phyloP scores from a whole-genome alignment of 1,140 invertebrate species.

The Panagrolaimus sp. region DNA sequence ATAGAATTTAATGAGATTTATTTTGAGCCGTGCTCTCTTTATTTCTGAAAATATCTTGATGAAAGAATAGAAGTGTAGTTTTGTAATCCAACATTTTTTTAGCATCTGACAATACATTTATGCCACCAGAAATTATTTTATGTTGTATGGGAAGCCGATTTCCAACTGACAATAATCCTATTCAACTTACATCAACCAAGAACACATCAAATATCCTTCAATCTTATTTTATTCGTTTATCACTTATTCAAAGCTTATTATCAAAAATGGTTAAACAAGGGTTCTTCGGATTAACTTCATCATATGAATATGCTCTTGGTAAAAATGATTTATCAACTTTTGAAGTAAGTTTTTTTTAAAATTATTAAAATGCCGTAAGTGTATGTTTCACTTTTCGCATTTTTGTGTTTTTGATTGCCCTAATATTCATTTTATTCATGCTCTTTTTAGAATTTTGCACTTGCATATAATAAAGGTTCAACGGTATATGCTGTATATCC shows the following conservation, averaged over 20 bases:
- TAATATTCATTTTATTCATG: too few species aligned
- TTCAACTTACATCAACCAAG: not conserved
- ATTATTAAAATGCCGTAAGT: too few species aligned
- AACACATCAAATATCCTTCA: not conserved
- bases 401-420: too few species aligned
- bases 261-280: not conserved
- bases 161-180: not conserved
- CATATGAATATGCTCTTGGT: not conserved
- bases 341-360: not conserved
- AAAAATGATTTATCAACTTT: conserved; percentile 12
- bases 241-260: not conserved
- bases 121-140: not conserved
- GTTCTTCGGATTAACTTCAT: not conserved
- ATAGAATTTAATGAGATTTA: too few species aligned
- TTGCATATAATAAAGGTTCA: not conserved
- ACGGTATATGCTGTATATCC: conserved; percentile 2
- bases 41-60: too few species aligned
- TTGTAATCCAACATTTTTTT: not conserved
- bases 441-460: not conserved
- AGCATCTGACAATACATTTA: too few species aligned
- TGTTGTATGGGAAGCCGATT: not conserved
- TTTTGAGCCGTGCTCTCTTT: too few species aligned
- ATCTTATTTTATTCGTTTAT: not conserved
- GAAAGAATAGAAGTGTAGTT: too few species aligned
- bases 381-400: too few species aligned